Conservation (phyloP, 2,797 vertebrate genomes). For the Huso huso region DNA sequence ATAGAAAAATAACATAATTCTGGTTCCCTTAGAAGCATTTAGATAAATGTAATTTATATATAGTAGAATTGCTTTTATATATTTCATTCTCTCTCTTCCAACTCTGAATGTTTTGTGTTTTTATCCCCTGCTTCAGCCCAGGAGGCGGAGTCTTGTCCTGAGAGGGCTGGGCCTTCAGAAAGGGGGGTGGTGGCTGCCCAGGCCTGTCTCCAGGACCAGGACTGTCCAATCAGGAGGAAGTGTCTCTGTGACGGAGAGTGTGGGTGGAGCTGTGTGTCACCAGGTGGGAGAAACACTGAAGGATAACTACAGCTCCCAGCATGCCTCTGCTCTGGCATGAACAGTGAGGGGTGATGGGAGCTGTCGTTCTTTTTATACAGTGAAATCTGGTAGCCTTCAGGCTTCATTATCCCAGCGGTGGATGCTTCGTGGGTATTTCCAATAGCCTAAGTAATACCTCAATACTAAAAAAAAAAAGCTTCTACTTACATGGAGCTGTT, state of each 20-base stretch:
- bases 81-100: no score
- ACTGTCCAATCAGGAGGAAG: slow-evolving; percentile 60
- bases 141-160: slow-evolving; percentile 45
- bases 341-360: neutral
- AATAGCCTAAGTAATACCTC: no score
- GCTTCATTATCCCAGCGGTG: no score
- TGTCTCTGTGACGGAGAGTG: slow-evolving; percentile 73
- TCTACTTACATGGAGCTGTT: no score
- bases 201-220: slow-evolving; percentile 52
- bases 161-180: slow-evolving; percentile 56
- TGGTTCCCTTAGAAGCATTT: no score
- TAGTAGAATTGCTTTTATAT: no score
- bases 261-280: slow-evolving; percentile 71
- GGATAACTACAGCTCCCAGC: neutral
- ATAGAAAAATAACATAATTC: no score
- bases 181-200: slow-evolving; percentile 56
- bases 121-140: slow-evolving; percentile 17
- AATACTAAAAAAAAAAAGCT: no score
- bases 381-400: no score
- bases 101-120: slow-evolving; percentile 14
- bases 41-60: no score
- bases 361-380: no score
- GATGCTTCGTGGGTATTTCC: no score
- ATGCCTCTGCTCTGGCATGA: slow-evolving; percentile 1
- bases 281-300: slow-evolving; percentile 43